Conservation (phyloP, 2,113 vertebrate genomes). For the Myrmophylax atrothorax region DNA sequence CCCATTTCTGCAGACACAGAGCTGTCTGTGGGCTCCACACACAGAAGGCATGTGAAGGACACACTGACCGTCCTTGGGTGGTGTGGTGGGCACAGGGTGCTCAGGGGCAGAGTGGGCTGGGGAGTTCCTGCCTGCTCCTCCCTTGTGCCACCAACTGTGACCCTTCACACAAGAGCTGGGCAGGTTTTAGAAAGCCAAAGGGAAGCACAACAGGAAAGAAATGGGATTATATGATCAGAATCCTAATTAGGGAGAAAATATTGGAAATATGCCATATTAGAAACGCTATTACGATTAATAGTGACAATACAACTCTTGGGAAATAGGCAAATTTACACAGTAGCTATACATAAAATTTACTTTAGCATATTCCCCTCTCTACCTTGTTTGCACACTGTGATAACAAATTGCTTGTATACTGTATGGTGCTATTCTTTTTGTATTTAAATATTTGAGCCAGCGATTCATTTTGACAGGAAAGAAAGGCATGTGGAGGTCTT, state of each 20-base stretch:
- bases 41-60: neutral
- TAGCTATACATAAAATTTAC: slow-evolving; percentile 71
- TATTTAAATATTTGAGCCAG: slow-evolving; percentile 54
- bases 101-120: neutral
- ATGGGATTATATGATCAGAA: slow-evolving; percentile 39
- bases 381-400: slow-evolving; percentile 58
- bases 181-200: slow-evolving; percentile 15
- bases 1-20: neutral
- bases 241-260: slow-evolving; percentile 70
- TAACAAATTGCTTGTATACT: slow-evolving; percentile 62
- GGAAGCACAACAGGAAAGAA: neutral
- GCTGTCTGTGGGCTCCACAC: neutral
- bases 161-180: neutral
- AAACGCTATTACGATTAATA: slow-evolving; percentile 66
- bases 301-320: slow-evolving; percentile 65
- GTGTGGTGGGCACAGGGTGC: neutral
- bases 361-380: slow-evolving; percentile 56
- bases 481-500: slow-evolving; percentile 37
- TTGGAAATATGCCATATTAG: slow-evolving; percentile 74
- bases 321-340: slow-evolving; percentile 72
- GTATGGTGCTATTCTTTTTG: neutral
- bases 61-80: neutral
- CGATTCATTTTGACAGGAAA: neutral
- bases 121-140: neutral
- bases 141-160: neutral